phyloP scores from a whole-genome alignment of 1,140 invertebrate genomes.

The Frieseomelitta varia region DNA sequence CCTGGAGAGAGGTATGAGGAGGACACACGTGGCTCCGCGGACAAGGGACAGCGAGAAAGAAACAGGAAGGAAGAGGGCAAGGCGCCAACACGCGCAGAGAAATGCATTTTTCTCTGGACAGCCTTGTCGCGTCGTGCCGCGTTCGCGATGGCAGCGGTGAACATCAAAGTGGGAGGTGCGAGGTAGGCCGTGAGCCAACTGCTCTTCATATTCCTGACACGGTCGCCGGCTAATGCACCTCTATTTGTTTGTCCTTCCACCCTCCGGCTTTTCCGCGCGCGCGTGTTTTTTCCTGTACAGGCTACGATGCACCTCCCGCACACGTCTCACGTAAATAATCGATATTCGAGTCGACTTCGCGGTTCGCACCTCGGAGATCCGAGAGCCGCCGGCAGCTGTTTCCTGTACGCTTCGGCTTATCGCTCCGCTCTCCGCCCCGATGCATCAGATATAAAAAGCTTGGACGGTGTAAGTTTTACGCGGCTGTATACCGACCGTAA shows the following conservation, averaged over 20 bases:
- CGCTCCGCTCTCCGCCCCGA: constrained; percentile 21
- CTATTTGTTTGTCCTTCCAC: constrained; percentile 29
- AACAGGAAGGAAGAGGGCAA: constrained; percentile 2
- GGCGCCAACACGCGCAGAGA: constrained; percentile 6
- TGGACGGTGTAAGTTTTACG: background rate
- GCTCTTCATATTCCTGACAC: constrained; percentile 50
- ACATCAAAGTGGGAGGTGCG: constrained; percentile 52
- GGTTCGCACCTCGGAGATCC: constrained; percentile 49
- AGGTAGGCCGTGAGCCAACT: background rate
- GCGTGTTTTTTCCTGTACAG: background rate
- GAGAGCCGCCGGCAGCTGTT: constrained; percentile 16
- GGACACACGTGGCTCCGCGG: background rate
- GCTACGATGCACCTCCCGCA: background rate
- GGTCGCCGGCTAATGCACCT: constrained; percentile 53
- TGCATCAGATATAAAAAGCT: constrained; percentile 5
- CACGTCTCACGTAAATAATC: constrained; percentile 44
- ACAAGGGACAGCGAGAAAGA: background rate
- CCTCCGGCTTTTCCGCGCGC: background rate
- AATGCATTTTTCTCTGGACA: constrained; percentile 12
- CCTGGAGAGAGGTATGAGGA: background rate
- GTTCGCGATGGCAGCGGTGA: constrained; percentile 43
- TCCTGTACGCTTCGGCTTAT: constrained; percentile 45
- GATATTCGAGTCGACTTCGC: constrained; percentile 48
- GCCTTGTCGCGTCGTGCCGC: background rate
- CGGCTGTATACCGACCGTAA: background rate